Evolutionary conservation across 1,140 invertebrate species (phyloP).

Genomic region (Calosoma granatense): DNA sequence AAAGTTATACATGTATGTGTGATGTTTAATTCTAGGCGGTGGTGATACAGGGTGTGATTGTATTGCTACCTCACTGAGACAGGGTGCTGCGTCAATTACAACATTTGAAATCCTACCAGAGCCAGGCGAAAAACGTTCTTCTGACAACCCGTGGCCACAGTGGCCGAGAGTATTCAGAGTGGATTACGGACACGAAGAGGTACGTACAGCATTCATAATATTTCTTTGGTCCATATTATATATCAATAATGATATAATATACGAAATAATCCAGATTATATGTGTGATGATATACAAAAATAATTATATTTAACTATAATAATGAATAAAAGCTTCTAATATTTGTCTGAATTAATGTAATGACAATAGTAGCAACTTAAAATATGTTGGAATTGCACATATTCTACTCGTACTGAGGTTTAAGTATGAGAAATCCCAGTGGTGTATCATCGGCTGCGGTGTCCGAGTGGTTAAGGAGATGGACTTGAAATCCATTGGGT

Average conservation of each 20-base stretch:
- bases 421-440: too few species aligned
- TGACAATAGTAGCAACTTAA: too few species aligned
- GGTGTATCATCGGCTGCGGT: slow-evolving; percentile 40
- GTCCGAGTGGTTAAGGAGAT: slow-evolving; percentile 66
- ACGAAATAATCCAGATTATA: too few species aligned
- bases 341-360: too few species aligned
- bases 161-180: slow-evolving; percentile 94
- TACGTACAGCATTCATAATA: too few species aligned
- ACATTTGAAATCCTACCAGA: slow-evolving; percentile 96
- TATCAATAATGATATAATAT: background rate
- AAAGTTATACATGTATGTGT: too few species aligned
- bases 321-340: too few species aligned
- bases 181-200: slow-evolving; percentile 98
- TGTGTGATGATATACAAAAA: too few species aligned
- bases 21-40: slow-evolving; percentile 56
- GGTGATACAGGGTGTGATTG: slow-evolving; percentile 99
- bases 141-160: slow-evolving; percentile 96
- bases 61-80: slow-evolving; percentile 92
- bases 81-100: slow-evolving; percentile 92
- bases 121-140: slow-evolving; percentile 66
- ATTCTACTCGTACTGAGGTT: too few species aligned
- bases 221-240: background rate
- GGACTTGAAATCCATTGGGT: slow-evolving; percentile 75
- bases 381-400: too few species aligned
- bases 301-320: too few species aligned